These are phyloP conservation scores for Sylvilagus bachmani DNA, from an alignment of 2,113 vertebrate species.

Conservation along the genomic window DNA sequence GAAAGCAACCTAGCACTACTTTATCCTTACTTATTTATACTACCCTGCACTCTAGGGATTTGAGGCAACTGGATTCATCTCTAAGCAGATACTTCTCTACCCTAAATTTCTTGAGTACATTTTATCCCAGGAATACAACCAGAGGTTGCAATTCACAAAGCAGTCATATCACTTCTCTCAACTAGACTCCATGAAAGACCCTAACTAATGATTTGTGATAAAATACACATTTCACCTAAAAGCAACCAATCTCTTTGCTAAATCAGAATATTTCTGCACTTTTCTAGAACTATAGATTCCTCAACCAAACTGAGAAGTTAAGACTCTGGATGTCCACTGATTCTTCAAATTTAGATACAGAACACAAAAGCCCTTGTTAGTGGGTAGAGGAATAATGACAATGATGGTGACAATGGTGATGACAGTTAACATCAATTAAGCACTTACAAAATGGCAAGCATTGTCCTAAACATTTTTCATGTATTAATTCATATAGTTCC, in stretches of 20 bases:
- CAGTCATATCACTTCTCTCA: constrained; percentile 21
- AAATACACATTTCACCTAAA: constrained; percentile 52
- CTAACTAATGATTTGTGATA: constrained; percentile 36
- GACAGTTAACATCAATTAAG: constrained; percentile 45
- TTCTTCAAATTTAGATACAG: constrained; percentile 36
- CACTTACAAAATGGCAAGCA: background rate
- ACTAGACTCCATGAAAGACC: constrained; percentile 37
- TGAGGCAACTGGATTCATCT: background rate
- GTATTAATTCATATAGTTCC: constrained; percentile 39
- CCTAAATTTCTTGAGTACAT: constrained; percentile 50
- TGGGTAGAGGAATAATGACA: background rate
- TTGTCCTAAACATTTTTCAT: constrained; percentile 28
- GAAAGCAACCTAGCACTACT: constrained; percentile 42
- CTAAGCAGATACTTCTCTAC: constrained; percentile 46
- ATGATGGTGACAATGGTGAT: background rate
- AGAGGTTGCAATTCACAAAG: background rate
- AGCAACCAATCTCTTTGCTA: constrained; percentile 49
- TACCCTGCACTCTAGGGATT: constrained; percentile 8
- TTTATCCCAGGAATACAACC: constrained; percentile 56
- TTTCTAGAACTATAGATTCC: constrained; percentile 67
- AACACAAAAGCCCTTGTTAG: constrained; percentile 49
- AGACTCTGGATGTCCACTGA: background rate
- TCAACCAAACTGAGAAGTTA: constrained; percentile 51
- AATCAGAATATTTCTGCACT: constrained; percentile 59
- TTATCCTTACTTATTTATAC: constrained; percentile 41